Evolutionary conservation across 2,797 vertebrate species (phyloP), one percentile per base, ranked within the genome.

Genomic region (Octomys mimax): DNA sequence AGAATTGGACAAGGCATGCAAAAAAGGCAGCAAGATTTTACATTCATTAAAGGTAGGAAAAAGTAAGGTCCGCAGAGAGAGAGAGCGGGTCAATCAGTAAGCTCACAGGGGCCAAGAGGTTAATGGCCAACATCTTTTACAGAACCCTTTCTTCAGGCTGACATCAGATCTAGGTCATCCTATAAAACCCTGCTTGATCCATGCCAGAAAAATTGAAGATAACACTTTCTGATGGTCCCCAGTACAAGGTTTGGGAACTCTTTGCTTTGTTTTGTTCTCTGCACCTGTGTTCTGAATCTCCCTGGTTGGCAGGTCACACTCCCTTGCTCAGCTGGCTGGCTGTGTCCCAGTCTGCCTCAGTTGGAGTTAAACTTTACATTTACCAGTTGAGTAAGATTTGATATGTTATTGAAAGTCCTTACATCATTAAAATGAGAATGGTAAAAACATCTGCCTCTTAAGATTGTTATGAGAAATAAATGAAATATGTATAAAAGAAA

Each of bases 401-500:
- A 49, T 14, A 77, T 31, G 24, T 31, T 49, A 28, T 26, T 46
- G 16, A 31, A 49, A 31, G 42, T 49, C 14, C 73, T 77, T 49
- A 31, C 26, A 77, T 31, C 26, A 36, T 79, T 54, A 95, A 28
- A 70, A 88, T 71, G 28, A 1, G 1, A 19, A 64, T 66, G 54
- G 78, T 39, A 64, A 86, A 71, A 68, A 77, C 52, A 70, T 77
- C 61, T 39, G n/a, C 8, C 31, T 77, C 28, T 66, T 79, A 84
- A 62, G 39, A 70, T 10, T 39, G 2, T 59, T 33, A 0, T 28
- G 42, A 68, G 19, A 91, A 92, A 80, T 66, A 91, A 92, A 54
- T 22, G 31, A 95, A 79, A 33, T 71, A 73, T 31, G 24, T 64
- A 66, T 82, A 85, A 92, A 89, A 14, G 31, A 87, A 95, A n/a